Evolutionary conservation across 1,140 invertebrate species (phyloP).

Genomic region (Calycopis cecrops): DNA sequence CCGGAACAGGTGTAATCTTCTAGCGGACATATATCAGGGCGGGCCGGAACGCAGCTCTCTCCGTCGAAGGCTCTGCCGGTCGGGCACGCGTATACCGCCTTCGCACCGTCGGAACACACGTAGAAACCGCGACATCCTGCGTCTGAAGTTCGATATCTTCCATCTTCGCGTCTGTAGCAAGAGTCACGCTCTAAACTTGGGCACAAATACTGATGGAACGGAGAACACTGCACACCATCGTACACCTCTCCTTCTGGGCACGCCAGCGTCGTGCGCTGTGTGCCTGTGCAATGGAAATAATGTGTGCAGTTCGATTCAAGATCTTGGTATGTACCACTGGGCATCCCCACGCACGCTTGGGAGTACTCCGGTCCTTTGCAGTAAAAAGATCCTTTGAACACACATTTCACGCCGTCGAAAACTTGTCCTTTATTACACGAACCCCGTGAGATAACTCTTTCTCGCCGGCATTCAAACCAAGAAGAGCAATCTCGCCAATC

Average conservation of each 20-base stretch:
- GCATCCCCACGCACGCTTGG: conserved; percentile 61
- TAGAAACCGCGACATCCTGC: conserved; percentile 77
- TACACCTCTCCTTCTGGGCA: conserved; percentile 67
- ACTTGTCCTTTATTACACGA: conserved; percentile 46
- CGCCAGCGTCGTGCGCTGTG: conserved; percentile 52
- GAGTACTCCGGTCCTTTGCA: conserved; percentile 62
- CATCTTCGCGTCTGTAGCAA: conserved; percentile 71
- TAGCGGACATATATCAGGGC: conserved; percentile 62
- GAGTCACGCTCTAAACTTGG: conserved; percentile 70
- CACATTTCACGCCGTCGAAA: conserved; percentile 60
- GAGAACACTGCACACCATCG: conserved; percentile 70
- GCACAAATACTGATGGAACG: conserved; percentile 51
- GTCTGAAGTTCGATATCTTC: conserved; percentile 74
- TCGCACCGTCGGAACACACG: conserved; percentile 73
- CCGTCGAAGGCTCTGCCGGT: conserved; percentile 73
- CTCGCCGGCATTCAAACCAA: conserved; percentile 57
- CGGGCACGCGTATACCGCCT: conserved; percentile 75
- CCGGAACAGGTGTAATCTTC: conserved; percentile 69
- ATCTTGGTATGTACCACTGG: conserved; percentile 70
- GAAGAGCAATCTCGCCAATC: conserved; percentile 62
- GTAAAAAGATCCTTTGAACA: conserved; percentile 38
- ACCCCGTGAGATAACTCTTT: conserved; percentile 51
- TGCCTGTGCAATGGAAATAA: conserved; percentile 72
- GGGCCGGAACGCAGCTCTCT: conserved; percentile 66
- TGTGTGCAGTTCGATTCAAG: conserved; percentile 65